A percentile compares a stretch with the other conserved stretches of the same genome.
phyloP scores from a whole-genome alignment of 2,113 vertebrate species.

The Corydoras maculifer region DNA sequence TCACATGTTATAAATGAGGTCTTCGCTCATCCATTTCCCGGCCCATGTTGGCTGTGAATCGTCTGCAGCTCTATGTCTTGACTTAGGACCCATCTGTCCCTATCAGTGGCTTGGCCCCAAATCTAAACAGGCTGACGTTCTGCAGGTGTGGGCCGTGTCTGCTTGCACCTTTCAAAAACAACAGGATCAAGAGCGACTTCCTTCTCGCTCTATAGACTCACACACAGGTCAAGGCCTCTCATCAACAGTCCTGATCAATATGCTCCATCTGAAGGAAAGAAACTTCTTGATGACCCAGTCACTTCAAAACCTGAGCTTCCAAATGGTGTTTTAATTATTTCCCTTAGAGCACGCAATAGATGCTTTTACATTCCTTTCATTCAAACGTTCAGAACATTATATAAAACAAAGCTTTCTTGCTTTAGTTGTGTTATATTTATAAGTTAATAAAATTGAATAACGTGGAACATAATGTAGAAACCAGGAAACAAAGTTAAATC shows the following conservation, averaged over 20 bases:
- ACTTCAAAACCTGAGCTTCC: constrained; percentile 56
- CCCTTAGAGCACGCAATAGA: constrained; percentile 48
- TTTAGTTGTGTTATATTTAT: no score
- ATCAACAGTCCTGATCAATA: constrained; percentile 68
- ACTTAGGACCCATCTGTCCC: constrained; percentile 61
- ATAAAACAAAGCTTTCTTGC: no score
- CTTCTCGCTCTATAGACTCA: constrained; percentile 70
- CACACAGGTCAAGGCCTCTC: constrained; percentile 69
- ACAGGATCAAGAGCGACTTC: constrained; percentile 72
- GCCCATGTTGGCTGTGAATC: constrained; percentile 58
- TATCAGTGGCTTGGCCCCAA: constrained; percentile 57
- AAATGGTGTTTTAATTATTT: constrained; percentile 56
- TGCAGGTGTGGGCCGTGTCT: constrained; percentile 75
- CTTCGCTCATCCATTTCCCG: constrained; percentile 61
- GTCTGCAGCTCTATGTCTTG: constrained; percentile 59
- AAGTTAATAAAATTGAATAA: no score
- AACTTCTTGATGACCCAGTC: constrained; percentile 53
- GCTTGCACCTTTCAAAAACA: constrained; percentile 72
- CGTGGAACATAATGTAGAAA: no score
- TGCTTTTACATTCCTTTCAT: constrained; percentile 32
- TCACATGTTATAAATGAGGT: constrained; percentile 59
- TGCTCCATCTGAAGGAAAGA: constrained; percentile 34
- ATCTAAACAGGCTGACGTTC: constrained; percentile 76
- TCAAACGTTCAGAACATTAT: neutral
- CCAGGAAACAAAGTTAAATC: neutral